Base-by-base conservation (phyloP, 1,140 invertebrate genomes). In the Latrodectus geometricus region DNA sequence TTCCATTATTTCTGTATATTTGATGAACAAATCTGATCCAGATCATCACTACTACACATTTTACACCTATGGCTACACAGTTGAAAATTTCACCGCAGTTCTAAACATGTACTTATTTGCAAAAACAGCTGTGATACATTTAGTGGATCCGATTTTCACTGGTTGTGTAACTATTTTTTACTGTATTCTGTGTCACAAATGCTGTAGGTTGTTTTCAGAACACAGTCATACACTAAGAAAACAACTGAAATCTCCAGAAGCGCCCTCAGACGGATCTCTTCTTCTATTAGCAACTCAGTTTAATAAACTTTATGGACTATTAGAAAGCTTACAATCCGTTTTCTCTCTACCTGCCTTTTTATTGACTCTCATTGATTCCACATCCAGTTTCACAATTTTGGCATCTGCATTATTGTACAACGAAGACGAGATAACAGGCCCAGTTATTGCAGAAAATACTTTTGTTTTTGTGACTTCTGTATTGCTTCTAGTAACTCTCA, bases 371-470 rank as follows among this genome's bases (percentile, higher is more conserved):
- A 49, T 74, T 11, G 80, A 83, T 52, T 52, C 70, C 12, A 83
- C 65, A 50, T 83, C 80, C 70, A 83, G 80, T 66, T 83, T 83
- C 11, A 83, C 80, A 14, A 73, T 83, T 20, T 14, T 83, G 9
- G 80, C 80, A 8, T 83, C 80, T 3, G 52, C 80, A 48, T n/a
- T 74, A 12, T 35, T 74, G 14, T 74, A 74, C 48, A 49, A 11
- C 23, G 9, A 68, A 0, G 52, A 48, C 0, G 80, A 83, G 2
- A n/a, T 61, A 20, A 74, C 69, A 14, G 80, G 80, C 1, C 72
- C 72, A 14, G n/a, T 83, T 69, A 74, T 83, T 11, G 54, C 80
- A 4, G 80, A 83, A 21, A 83, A 74, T 15, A n/a, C 56, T 20
- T 83, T 49, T 15, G 56, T 74, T 7, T 72, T 83, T 11, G 50